Conservation (phyloP, 2,888 invertebrate species). For the Sinodicranocentrus sp. region DNA sequence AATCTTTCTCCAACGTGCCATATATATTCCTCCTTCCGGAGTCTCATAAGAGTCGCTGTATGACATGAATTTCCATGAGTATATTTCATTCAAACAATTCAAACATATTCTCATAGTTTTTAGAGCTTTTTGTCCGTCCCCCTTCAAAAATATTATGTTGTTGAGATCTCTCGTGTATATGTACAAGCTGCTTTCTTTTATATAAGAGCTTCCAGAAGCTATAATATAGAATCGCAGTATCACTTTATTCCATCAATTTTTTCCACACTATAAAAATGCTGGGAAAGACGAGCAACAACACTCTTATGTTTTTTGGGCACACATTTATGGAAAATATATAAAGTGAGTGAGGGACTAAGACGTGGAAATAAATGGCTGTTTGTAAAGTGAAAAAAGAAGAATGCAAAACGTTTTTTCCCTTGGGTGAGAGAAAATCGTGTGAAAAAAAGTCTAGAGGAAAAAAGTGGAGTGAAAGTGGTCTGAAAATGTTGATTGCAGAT, state of each 20-base stretch:
- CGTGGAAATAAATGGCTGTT: constrained; percentile 56
- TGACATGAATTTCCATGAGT: constrained; percentile 2
- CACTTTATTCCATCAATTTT: constrained; percentile 35
- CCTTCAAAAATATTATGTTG: neutral
- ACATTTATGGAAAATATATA: constrained; percentile 5
- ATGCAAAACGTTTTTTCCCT: constrained; percentile 54
- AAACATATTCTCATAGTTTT: too few relatives aligned
- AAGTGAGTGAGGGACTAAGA: constrained; percentile 3
- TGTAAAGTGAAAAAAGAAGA: constrained; percentile 54
- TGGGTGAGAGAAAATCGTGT: constrained; percentile 45
- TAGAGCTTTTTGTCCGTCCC: neutral
- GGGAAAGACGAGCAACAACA: constrained; percentile 4
- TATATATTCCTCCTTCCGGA: neutral
- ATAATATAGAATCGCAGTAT: constrained; percentile 29
- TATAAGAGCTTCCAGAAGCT: too few relatives aligned
- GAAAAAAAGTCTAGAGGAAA: constrained; percentile 49
- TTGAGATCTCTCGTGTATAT: neutral
- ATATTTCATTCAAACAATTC: too few relatives aligned
- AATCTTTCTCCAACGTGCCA: constrained; percentile 22
- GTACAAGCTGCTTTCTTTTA: neutral
- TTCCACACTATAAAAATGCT: constrained; percentile 11
- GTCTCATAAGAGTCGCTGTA: constrained; percentile 1
- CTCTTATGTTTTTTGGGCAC: neutral
- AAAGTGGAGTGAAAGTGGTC: constrained; percentile 60
- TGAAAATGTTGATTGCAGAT: constrained; percentile 64